These are phyloP conservation scores for Aphelinus atriplicis DNA, from an alignment of 1,140 invertebrate genomes.

Conservation along the genomic window DNA sequence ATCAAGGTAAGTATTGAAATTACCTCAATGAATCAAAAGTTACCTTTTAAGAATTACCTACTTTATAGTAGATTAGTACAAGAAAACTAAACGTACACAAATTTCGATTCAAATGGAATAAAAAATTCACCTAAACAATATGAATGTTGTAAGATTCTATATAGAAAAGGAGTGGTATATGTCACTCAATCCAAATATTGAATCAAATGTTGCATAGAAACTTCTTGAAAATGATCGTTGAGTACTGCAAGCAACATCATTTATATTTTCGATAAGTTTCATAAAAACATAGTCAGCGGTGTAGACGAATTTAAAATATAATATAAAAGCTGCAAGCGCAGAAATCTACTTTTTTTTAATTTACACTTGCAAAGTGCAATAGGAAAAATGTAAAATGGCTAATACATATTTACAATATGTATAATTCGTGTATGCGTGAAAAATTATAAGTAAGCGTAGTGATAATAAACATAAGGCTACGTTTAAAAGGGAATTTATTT, in stretches of 20 bases:
- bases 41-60: too few relatives aligned
- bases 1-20: too few relatives aligned
- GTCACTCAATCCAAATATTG: background rate
- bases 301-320: background rate
- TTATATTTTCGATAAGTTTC: conserved; percentile 1
- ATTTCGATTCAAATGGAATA: too few relatives aligned
- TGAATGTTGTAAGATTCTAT: too few relatives aligned
- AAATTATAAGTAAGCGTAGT: conserved; percentile 38
- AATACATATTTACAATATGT: conserved; percentile 2
- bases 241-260: conserved; percentile 8
- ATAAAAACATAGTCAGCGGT: background rate
- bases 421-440: background rate
- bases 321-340: background rate
- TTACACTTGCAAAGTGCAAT: conserved; percentile 8
- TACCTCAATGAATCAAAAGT: too few relatives aligned
- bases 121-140: too few relatives aligned
- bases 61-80: too few relatives aligned
- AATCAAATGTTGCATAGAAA: background rate
- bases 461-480: conserved; percentile 38
- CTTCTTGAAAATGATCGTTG: too few relatives aligned
- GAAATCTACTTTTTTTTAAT: conserved; percentile 23
- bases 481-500: conserved; percentile 44
- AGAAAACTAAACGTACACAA: too few relatives aligned
- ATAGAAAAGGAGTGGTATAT: background rate
- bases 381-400: background rate